Percentiles rank a stretch among this genome's conserved stretches.
Conservation (phyloP, 2,888 invertebrate genomes). For the Neelides folsomi region DNA sequence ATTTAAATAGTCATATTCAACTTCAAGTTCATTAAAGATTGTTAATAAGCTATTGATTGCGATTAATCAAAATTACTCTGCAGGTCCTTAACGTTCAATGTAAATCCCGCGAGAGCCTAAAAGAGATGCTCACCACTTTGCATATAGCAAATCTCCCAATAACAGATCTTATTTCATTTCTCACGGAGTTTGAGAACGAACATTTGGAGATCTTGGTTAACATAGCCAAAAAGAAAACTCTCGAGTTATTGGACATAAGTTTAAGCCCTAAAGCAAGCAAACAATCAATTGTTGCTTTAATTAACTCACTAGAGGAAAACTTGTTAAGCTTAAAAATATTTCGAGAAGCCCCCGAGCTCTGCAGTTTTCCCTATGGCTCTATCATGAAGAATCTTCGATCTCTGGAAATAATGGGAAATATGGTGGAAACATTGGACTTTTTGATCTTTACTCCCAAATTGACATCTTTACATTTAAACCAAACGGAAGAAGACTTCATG, state of each 20-base stretch:
- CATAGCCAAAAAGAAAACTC: neutral
- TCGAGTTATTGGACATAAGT: slow-evolving; percentile 18
- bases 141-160: no score
- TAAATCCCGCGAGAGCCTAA: no score
- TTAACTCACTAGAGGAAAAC: slow-evolving; percentile 4
- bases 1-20: no score
- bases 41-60: no score
- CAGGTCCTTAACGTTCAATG: no score
- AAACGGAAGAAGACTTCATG: slow-evolving; percentile 13
- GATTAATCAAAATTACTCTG: no score
- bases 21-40: no score
- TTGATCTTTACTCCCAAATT: slow-evolving; percentile 8
- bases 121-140: no score
- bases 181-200: slow-evolving; percentile 17
- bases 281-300: slow-evolving; percentile 6
- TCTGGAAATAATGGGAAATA: slow-evolving; percentile 21
- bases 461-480: slow-evolving; percentile 12
- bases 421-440: slow-evolving; percentile 13
- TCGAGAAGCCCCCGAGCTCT: slow-evolving; percentile 8
- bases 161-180: slow-evolving; percentile 20
- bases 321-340: slow-evolving; percentile 19
- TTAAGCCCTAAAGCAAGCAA: slow-evolving; percentile 8
- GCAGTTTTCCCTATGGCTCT: neutral
- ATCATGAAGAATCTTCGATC: slow-evolving; percentile 5
- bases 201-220: slow-evolving; percentile 17